Conservation (phyloP, 53 echinoderm and acorn worm genomes). For the Antedon mediterranea region DNA sequence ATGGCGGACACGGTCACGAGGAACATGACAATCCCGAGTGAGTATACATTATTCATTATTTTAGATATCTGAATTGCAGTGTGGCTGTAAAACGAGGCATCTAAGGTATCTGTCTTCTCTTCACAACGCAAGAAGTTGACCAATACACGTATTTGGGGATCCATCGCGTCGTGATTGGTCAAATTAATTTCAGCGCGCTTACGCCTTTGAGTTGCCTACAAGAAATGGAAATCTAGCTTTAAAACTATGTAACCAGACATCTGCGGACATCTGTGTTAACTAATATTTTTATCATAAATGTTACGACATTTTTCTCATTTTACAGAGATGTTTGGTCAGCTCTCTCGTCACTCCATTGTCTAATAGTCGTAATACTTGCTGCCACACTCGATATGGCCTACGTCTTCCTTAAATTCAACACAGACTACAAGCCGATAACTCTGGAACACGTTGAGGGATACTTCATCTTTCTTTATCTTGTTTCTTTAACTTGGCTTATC, state of each 20-base stretch:
- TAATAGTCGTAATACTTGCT: conserved; percentile 81
- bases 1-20: conserved; percentile 36
- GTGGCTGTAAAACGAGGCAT: too few relatives aligned
- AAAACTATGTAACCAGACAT: too few relatives aligned
- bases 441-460: conserved; percentile 62
- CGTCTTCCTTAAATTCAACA: conserved; percentile 66
- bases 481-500: conserved; percentile 71
- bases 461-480: conserved; percentile 71
- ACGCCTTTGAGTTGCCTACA: too few relatives aligned
- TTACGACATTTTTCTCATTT: not conserved
- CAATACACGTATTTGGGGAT: too few relatives aligned
- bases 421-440: conserved; percentile 40
- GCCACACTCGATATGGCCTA: conserved; percentile 74
- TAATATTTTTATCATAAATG: not conserved
- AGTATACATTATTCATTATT: conserved; percentile 9
- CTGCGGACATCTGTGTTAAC: too few relatives aligned
- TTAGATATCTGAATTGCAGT: too few relatives aligned
- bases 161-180: too few relatives aligned
- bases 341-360: conserved; percentile 57
- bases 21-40: conserved; percentile 44
- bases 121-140: too few relatives aligned
- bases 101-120: too few relatives aligned
- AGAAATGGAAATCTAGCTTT: too few relatives aligned
- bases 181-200: too few relatives aligned
- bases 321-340: conserved; percentile 85